A percentile compares a stretch with the other conserved stretches of the same genome.
Conservation (phyloP, 2,797 vertebrate genomes). For the Danio kyathit region DNA sequence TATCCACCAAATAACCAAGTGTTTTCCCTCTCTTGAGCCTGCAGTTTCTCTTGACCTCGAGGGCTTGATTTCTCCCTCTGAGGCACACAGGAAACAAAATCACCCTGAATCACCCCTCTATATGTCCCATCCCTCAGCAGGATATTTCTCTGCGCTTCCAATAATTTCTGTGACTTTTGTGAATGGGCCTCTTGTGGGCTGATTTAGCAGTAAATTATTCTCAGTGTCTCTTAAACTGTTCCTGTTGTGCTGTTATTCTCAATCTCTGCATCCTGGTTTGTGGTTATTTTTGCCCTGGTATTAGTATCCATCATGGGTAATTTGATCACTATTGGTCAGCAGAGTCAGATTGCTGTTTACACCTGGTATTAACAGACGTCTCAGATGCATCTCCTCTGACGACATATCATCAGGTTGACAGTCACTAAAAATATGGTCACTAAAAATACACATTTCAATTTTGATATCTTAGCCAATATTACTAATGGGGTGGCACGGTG, state of each 20-base stretch:
- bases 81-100: conserved; percentile 49
- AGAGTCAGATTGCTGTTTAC: conserved; percentile 9
- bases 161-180: conserved; percentile 28
- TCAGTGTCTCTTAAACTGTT: background rate
- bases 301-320: background rate
- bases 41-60: conserved; percentile 50
- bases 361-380: background rate
- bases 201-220: conserved; percentile 1
- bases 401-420: background rate
- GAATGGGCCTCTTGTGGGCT: conserved; percentile 46
- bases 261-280: background rate
- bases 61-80: conserved; percentile 43
- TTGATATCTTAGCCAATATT: background rate
- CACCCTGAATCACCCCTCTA: conserved; percentile 46
- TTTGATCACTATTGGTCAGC: conserved; percentile 13
- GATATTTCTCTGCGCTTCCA: background rate
- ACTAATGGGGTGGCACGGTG: no score
- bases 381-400: background rate
- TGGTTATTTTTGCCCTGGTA: background rate
- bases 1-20: conserved; percentile 48
- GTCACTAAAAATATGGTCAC: background rate
- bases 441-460: background rate
- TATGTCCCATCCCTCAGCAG: conserved; percentile 37
- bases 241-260: background rate
- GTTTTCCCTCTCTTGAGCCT: conserved; percentile 32